A percentile compares a stretch with the other conserved stretches of the same genome.
Evolutionary conservation across 2,797 vertebrate species (phyloP).

Genomic region (Manis pentadactyla): DNA sequence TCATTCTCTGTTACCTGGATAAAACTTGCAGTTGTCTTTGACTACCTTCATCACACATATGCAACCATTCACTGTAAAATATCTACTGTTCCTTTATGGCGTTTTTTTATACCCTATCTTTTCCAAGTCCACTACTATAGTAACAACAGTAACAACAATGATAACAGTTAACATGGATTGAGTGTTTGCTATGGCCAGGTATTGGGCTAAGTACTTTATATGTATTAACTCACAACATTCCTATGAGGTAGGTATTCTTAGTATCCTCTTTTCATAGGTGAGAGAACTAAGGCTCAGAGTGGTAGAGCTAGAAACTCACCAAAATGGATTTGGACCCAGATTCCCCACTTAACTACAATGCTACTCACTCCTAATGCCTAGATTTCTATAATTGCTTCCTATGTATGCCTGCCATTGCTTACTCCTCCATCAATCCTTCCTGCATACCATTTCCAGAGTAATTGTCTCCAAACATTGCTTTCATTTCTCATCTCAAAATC

Average conservation of each 20-base stretch:
- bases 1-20: neutral
- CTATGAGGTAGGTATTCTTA: slow-evolving; percentile 6
- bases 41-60: neutral
- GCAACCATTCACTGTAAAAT: neutral
- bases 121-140: neutral
- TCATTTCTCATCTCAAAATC: slow-evolving; percentile 39
- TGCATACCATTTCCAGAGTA: slow-evolving; percentile 32
- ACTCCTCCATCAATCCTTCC: neutral
- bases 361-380: neutral
- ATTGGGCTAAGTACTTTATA: neutral
- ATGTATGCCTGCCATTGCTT: neutral
- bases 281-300: slow-evolving; percentile 3
- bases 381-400: slow-evolving; percentile 37
- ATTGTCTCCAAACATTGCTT: neutral
- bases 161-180: neutral
- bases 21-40: slow-evolving; percentile 37
- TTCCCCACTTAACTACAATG: neutral
- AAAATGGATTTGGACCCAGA: neutral
- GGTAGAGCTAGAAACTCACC: slow-evolving; percentile 21
- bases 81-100: neutral
- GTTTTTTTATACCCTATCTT: neutral
- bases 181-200: neutral
- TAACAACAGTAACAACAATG: neutral
- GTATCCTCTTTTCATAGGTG: neutral
- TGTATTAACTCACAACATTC: neutral